Evolutionary conservation across 1,140 invertebrate species (phyloP), one percentile per base, ranked within the genome.

Genomic region (Drosophila serrata): DNA sequence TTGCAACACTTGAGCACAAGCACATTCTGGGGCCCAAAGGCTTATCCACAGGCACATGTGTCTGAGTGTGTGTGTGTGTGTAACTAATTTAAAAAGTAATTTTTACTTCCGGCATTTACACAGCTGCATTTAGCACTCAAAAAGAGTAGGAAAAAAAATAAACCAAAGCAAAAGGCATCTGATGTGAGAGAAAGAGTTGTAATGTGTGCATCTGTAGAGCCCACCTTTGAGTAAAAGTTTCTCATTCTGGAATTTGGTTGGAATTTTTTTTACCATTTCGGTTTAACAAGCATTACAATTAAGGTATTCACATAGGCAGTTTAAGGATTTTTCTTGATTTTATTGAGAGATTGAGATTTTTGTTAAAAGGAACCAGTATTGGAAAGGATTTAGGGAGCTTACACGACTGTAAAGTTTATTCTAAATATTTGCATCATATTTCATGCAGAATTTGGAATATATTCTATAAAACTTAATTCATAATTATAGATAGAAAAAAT

Each of bases 61-160:
- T 8, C 0, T 19, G n/a, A 9, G 8, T 51, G 42, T 46, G 22
- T 45, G 59, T 62, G 33, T 55, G 51, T 80, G 55, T 59, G 84
- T 59, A 84, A 88, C 84, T 88, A 90, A 88, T 88, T 88, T 88
- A 88, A 90, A 88, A 88, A 88, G 84, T 88, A 88, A 88, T 88
- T 88, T 75, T 84, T 84, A 84, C 84, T 88, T 88, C 84, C 84
- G 84, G 84, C 80, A 84, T 88, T 88, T 88, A 80, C 80, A 84
- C 84, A 88, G 84, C 85, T 88, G 85, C 73, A 88, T 67, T 81
- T 63, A 78, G 63, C 42, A 59, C 70, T 53, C 46, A 29, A 35
- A 17, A 37, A 56, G 51, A 11, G 17, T 0, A 13, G 19, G 3
- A 13, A 45, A 22, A 45, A 22, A 22, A 19, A 19, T 12, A 24